Evolutionary conservation across 2,113 vertebrate genomes (phyloP).

Genomic region (Synchiropus splendidus): DNA sequence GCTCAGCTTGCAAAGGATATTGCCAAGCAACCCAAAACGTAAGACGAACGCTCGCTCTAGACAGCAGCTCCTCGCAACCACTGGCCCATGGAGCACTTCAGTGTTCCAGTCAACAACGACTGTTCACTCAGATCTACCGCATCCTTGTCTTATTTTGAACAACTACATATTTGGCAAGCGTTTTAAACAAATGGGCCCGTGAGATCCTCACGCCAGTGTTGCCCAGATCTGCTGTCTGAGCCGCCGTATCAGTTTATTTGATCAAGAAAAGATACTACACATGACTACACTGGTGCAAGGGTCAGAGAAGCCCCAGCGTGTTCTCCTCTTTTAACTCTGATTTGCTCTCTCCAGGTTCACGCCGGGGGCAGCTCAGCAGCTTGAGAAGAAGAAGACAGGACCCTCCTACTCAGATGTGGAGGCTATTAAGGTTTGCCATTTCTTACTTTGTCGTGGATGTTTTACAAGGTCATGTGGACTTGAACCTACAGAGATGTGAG

Average conservation of each 20-base stretch:
- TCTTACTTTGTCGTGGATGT: too few relatives aligned
- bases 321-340: slow-evolving; percentile 8
- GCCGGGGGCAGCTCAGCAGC: slow-evolving; percentile 79
- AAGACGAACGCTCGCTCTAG: slow-evolving; percentile 73
- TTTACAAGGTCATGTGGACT: background rate
- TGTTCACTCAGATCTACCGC: too few relatives aligned
- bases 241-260: slow-evolving; percentile 83
- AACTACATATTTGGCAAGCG: too few relatives aligned
- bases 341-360: slow-evolving; percentile 73
- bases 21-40: slow-evolving; percentile 98
- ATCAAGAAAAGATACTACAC: slow-evolving; percentile 88
- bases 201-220: slow-evolving; percentile 54
- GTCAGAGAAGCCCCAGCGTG: slow-evolving; percentile 60
- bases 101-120: too few relatives aligned
- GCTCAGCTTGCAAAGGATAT: slow-evolving; percentile 99
- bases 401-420: slow-evolving; percentile 88
- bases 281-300: slow-evolving; percentile 73
- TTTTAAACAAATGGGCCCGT: background rate
- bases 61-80: slow-evolving; percentile 79
- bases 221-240: slow-evolving; percentile 71
- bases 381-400: slow-evolving; percentile 84
- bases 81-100: slow-evolving; percentile 32
- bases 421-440: slow-evolving; percentile 98
- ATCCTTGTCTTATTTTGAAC: too few relatives aligned
- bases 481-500: too few relatives aligned